Base-by-base conservation (phyloP, 2,797 vertebrate genomes). In the Sebastes vulpes region DNA sequence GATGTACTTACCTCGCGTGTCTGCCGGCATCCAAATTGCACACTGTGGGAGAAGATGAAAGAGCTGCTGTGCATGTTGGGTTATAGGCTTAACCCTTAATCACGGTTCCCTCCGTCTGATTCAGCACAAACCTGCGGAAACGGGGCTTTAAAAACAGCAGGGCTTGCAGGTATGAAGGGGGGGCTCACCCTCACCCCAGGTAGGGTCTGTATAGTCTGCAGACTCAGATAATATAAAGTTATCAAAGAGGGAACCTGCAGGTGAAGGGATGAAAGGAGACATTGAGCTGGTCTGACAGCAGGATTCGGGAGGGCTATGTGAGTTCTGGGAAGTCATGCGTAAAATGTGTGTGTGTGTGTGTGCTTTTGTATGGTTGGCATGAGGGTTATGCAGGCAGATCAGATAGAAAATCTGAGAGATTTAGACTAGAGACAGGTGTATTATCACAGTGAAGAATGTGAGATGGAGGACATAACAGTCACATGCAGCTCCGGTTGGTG, bases 41-140 rank as follows among this genome's bases (percentile, higher is more conserved):
- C 60, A 56, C 78, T 85, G 67, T 69, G 77, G 56, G 59, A 46
- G 75, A 75, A 93, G 94, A 95, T 96, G 89, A 95, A 95, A 95
- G 92, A 73, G 84, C 73, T 68, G 26, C 26, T 82, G 81, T 77
- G 80, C 71, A 48, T 42, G 85, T 83, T 68, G 48, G 61, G 61
- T 56, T 58, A n/a, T 48, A 18, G 72, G 8, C 42, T 88, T 77
- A 78, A 89, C 81, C 76, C 77, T n/a, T 89, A 87, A 94, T 92
- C 84, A 93, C 46, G 7, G 70, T 14, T 56, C 54, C 35, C 67
- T 83, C 61, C 16, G 23, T 56, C 87, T 85, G 88, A 93, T 88
- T 93, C 89, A 90, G 89, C 92, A 86, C 73, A 89, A 92, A 88
- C 54, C 31, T 73, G 85, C 83, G 81, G 92, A 89, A 93, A 91